Conservation (phyloP, 2,113 vertebrate genomes). For the Otus sunia region DNA sequence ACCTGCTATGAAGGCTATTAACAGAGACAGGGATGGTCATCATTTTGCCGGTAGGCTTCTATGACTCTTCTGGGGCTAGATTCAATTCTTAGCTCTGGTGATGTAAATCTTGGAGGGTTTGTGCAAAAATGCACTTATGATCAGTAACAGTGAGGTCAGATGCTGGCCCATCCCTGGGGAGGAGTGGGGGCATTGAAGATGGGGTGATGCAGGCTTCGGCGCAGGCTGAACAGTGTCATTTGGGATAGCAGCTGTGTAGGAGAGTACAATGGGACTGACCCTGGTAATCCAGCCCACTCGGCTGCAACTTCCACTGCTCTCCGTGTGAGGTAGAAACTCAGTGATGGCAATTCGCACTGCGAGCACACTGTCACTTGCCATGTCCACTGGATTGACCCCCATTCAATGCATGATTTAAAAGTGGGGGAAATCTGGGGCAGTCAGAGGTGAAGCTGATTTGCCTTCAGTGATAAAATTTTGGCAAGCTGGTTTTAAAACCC, state of each 20-base stretch:
- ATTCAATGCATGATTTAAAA: background rate
- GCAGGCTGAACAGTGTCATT: background rate
- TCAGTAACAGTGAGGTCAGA: background rate
- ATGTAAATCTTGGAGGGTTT: background rate
- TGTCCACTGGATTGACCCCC: background rate
- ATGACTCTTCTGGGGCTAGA: background rate
- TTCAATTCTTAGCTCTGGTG: background rate
- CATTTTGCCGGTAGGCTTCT: background rate
- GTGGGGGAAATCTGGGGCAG: background rate
- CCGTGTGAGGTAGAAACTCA: background rate
- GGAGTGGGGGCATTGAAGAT: background rate
- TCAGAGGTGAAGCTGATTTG: background rate
- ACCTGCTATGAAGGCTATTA: background rate
- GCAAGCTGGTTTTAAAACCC: background rate
- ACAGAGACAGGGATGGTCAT: background rate
- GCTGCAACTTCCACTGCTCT: background rate
- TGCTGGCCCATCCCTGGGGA: background rate
- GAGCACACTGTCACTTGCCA: background rate
- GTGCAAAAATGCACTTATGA: background rate
- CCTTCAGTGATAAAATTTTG: background rate
- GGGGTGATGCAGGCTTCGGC: accelerated
- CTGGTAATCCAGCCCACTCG: background rate
- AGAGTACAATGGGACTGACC: background rate
- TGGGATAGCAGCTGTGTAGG: background rate
- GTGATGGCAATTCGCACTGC: background rate